These are phyloP conservation scores for Pteruthius melanotis DNA, from an alignment of 2,113 vertebrate species.

Conservation along the genomic window DNA sequence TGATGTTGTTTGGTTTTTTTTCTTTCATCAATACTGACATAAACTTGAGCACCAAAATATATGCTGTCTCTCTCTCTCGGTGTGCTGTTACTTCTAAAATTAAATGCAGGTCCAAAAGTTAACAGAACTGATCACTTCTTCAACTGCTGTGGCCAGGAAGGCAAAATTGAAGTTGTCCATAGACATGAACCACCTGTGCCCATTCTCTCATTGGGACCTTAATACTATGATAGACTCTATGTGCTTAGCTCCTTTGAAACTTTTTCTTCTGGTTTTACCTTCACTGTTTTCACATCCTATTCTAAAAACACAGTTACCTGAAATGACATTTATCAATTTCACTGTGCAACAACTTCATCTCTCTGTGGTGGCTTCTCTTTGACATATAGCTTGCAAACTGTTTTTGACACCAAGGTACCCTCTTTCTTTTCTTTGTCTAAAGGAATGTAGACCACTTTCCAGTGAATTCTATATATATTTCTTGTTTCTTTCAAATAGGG, in stretches of 20 bases:
- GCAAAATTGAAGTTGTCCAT: not conserved
- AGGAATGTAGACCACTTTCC: not conserved
- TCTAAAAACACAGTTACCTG: not conserved
- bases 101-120: not conserved
- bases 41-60: not conserved
- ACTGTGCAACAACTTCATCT: not conserved
- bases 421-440: not conserved
- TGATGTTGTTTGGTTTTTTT: not conserved
- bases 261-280: not conserved
- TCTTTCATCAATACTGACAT: fast-evolving
- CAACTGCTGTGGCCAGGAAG: not conserved
- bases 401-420: not conserved
- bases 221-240: not conserved
- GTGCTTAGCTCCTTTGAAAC: not conserved
- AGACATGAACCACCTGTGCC: fast-evolving
- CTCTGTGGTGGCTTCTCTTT: not conserved
- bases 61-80: not conserved
- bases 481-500: not conserved
- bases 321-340: not conserved
- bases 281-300: not conserved
- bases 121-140: not conserved
- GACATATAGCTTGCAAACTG: fast-evolving
- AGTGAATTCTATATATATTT: not conserved
- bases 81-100: not conserved
- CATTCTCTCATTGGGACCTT: not conserved